Conservation (phyloP, 2,888 invertebrate species). For the Tuta absoluta region DNA sequence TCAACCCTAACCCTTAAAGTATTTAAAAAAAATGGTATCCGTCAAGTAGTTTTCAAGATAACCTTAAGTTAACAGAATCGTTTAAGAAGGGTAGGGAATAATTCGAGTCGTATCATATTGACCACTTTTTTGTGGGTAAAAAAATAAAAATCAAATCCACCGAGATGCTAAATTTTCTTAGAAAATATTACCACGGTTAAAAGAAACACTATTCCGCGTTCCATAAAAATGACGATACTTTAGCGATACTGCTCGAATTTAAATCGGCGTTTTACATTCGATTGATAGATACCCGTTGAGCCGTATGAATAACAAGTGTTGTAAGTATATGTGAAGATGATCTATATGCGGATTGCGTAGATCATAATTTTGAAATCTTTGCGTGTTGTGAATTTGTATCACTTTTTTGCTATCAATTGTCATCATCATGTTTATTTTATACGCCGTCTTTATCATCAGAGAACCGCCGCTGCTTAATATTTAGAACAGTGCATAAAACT, state of each 20-base stretch:
- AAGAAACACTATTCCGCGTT: neutral
- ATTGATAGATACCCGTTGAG: constrained; percentile 24
- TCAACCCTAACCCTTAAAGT: too few species aligned
- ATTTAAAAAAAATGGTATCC: too few species aligned
- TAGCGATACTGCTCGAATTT: constrained; percentile 23
- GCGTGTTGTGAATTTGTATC: constrained; percentile 10
- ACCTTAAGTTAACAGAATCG: too few species aligned
- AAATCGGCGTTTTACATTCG: constrained; percentile 20
- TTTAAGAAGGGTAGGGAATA: too few species aligned
- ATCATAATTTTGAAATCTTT: constrained; percentile 17
- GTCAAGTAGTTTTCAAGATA: too few species aligned
- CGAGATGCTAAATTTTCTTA: too few species aligned
- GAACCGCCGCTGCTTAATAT: neutral
- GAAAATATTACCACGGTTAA: too few species aligned
- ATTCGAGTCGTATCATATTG: too few species aligned
- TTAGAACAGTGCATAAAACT: neutral
- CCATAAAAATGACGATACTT: constrained; percentile 30
- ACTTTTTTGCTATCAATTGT: constrained; percentile 7
- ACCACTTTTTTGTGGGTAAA: too few species aligned
- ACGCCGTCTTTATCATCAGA: constrained; percentile 6
- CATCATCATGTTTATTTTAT: constrained; percentile 9
- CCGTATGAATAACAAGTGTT: constrained; percentile 3
- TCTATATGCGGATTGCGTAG: constrained; percentile 1
- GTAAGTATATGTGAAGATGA: neutral
- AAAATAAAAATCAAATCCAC: too few species aligned